Base-by-base conservation (phyloP, 1,140 invertebrate genomes). In the Tenebrio molitor region DNA sequence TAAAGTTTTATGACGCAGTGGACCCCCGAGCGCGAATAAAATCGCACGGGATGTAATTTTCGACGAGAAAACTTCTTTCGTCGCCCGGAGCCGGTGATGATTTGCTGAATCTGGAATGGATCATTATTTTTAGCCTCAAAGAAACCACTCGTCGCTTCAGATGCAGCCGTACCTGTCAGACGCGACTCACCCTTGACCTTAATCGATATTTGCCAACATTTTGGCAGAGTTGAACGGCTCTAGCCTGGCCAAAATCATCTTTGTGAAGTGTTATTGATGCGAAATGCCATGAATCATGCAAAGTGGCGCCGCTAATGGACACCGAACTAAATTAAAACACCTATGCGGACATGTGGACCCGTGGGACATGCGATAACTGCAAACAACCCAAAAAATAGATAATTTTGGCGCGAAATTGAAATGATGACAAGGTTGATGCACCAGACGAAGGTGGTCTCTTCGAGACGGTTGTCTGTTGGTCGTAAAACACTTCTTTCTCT, bases 401-500 rank as follows among this genome's bases (percentile, higher is more conserved):
- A n/a, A n/a, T n/a, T n/a, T n/a, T n/a, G n/a, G n/a, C n/a, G n/a
- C n/a, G n/a, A n/a, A n/a, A n/a, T n/a, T n/a, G n/a, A n/a, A n/a
- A n/a, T n/a, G n/a, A n/a, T n/a, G n/a, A n/a, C n/a, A n/a, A n/a
- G n/a, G n/a, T n/a, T n/a, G n/a, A n/a, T n/a, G n/a, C n/a, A n/a
- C n/a, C n/a, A n/a, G n/a, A n/a, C n/a, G n/a, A n/a, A n/a, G n/a
- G n/a, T n/a, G n/a, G n/a, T n/a, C n/a, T n/a, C n/a, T n/a, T n/a
- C n/a, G n/a, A n/a, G n/a, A n/a, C n/a, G n/a, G n/a, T n/a, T n/a
- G n/a, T n/a, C n/a, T n/a, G n/a, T n/a, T n/a, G n/a, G n/a, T n/a
- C n/a, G n/a, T n/a, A n/a, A n/a, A n/a, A n/a, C 42, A 46, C 42
- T 21, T 53, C 42, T 23, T 53, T 21, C 19, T 23, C 46, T 53